Evolutionary conservation across 2,113 vertebrate species (phyloP), one percentile per base, ranked within the genome.

Genomic region (Mormoops blainvillei): DNA sequence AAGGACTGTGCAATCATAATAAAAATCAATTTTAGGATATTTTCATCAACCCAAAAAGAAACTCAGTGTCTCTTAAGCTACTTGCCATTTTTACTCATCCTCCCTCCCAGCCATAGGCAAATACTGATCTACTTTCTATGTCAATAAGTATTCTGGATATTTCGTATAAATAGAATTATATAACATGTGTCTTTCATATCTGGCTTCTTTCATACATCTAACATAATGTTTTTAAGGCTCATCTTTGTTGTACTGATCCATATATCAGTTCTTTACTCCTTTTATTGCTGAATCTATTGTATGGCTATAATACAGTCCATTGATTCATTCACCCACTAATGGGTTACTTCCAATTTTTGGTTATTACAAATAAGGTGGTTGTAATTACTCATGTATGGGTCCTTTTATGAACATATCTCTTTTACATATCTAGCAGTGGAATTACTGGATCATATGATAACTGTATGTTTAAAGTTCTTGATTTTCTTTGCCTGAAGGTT

Each of bases 401-500:
- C 45, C 96, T 65, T 81, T 50, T 38, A 84, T 74, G 22, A 14
- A 33, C 4, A 65, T 20, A 48, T 24, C 67, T 86, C 45, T 87
- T 91, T 43, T 88, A 36, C 56, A 38, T 74, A 68, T 56, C 31
- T 95, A 90, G 26, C 4, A 58, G 56, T 90, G 18, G 11, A 86
- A 67, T 74, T 71, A 5, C 45, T 74, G 48, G 43, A 1, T 77
- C 33, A 78, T 43, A 36, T 50, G 14, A 15, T 41, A 87, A 78
- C 11, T 92, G 12, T 81, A 5, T 86, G 33, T 74, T 74, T 87
- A 41, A 93, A 89, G 56, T 50, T 63, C 33, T 94, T 91, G 61
- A 78, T 81, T 81, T 83, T 95, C 67, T 58, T 89, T 94, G 20
- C 28, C 84, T 87, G 36, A 89, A 87, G 14, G 4, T 81, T 93